Base-by-base conservation (phyloP, 1,140 invertebrate species). In the Zaprionus ornatus region DNA sequence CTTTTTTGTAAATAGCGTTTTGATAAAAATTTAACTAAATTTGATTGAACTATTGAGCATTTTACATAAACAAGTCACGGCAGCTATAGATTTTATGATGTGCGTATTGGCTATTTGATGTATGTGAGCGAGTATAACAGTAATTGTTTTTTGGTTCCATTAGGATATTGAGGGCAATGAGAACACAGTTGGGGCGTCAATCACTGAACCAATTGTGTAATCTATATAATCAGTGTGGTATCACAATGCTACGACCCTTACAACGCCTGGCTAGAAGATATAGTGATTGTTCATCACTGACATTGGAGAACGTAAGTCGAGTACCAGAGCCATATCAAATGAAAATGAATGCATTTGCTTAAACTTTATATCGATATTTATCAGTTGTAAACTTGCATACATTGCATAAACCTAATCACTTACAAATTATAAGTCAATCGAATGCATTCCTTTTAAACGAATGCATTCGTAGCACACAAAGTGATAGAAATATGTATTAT, bases 291-390 rank as follows among this genome's bases (percentile, higher is more conserved):
- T 63, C 56, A 13, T 72, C 74, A 13, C 9, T 87, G 45, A 87
- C 84, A 23, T 63, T 87, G n/a, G 61, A 87, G n/a, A 88, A 88
- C 61, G 84, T 87, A 35, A 88, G 84, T 84, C 19, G 3, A 37
- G 9, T 25, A 35, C 45, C 7, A 54, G 4, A 35, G 12, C 23
- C 5, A 48, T 19, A 50, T 32, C 13, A 21, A 17, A 32, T 32
- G 3, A 32, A 32, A 32, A 10, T 32, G n/a, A 45, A 45, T 17
- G 40, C n/a, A 45, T 45, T 45, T 7, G n/a, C 9, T 45, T 17
- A 1, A 40, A 15, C 4, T 37, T 4, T 37, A 37, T 15, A 37
- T 13, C 5, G 6, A 6, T 42, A 42, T 42, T 42, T 42, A 42
- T 29, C 3, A 35, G 17, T 17, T 42, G 40, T 15, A 10, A 40